Evolutionary conservation across 1,140 invertebrate genomes (phyloP), one percentile per base, ranked within the genome.

Genomic region (Drosophila subpulchrella): DNA sequence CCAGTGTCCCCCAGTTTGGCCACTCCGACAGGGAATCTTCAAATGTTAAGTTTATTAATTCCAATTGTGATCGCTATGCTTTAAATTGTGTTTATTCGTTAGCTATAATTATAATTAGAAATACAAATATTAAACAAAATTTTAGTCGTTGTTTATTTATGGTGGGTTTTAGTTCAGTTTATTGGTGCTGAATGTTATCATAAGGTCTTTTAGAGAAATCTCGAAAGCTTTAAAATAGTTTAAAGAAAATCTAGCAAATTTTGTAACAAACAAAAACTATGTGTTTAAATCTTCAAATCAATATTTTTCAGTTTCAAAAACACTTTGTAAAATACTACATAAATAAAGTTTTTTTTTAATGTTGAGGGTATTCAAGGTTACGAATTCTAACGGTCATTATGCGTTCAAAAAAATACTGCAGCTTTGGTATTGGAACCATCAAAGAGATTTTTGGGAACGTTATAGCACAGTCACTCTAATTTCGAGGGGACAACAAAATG

Each of bases 1-100:
- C 53, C 59, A 77, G 58, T 81, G 81, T 61, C 73, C 65, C 48
- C 60, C 57, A 72, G 41, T n/a, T 46, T 27, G 57, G 56, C 11
- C 17, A 48, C 46, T 57, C 46, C 65, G 12, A 71, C 44, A 71
- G 51, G 66, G 66, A 60, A 65, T 50, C 70, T 27, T 75, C 38
- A 74, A 63, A 12, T 71, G 44, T 32, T 75, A 76, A 32, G 61
- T 66, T 73, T 54, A 59, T 15, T 41, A 24, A 7, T 75, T 75
- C 27, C 54, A 75, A 75, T 75, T 75, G 73, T 75, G 73, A 75
- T 75, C 54, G 41, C 36, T 59, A 65, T 65, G 72, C 51, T 65
- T 75, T 75, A 75, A 39, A 75, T 41, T 75, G 30, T 62, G 56
- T 46, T 41, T 67, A 48, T 4, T 65, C 42, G 41, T 44, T 59